Conservation (phyloP, 2,113 vertebrate species). For the Probosciger aterrimus region DNA sequence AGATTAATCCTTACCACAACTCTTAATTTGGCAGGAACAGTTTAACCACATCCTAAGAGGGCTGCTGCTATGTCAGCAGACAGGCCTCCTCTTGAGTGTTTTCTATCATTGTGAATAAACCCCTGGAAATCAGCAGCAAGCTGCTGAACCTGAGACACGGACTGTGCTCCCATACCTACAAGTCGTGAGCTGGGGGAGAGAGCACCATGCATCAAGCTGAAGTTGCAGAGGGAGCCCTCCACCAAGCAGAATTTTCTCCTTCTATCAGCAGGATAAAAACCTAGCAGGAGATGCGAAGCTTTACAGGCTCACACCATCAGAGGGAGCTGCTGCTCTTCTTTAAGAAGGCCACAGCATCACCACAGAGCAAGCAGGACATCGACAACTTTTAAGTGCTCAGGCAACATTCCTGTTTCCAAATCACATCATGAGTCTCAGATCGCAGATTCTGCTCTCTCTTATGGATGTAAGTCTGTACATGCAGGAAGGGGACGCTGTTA, state of each 20-base stretch:
- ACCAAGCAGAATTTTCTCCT: not conserved
- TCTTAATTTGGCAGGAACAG: not conserved
- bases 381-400: not conserved
- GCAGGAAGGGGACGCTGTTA: not conserved
- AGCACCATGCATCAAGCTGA: not conserved
- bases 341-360: not conserved
- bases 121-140: not conserved
- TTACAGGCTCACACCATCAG: constrained; percentile 48
- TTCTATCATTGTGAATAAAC: not conserved
- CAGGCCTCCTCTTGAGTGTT: not conserved
- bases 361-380: not conserved
- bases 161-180: not conserved
- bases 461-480: not conserved
- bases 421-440: not conserved
- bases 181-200: not conserved
- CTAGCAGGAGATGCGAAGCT: not conserved
- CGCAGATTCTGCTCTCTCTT: not conserved
- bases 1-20: constrained; percentile 13
- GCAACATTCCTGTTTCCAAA: not conserved
- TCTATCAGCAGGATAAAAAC: not conserved
- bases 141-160: not conserved
- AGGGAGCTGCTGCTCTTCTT: constrained; percentile 67
- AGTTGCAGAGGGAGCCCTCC: not conserved
- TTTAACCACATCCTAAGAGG: not conserved
- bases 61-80: not conserved